Evolutionary conservation across 2,113 vertebrate species (phyloP).

Genomic region (Apus apus): DNA sequence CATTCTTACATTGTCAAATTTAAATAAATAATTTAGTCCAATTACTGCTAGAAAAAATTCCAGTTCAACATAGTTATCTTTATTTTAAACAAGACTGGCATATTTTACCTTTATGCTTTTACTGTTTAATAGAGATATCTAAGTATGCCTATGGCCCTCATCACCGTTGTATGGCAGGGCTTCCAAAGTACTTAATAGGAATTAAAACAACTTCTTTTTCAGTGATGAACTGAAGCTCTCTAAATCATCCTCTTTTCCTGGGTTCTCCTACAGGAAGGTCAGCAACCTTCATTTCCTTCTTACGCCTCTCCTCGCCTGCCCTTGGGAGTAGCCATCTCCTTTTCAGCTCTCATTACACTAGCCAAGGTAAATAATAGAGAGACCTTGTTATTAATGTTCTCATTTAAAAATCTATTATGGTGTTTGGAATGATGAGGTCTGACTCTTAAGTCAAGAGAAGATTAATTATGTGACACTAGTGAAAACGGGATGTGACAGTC

Average conservation of each 20-base stretch:
- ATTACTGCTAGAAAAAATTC: not conserved
- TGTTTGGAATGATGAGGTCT: conserved; percentile 58
- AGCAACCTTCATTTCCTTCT: conserved; percentile 52
- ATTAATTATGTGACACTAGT: conserved; percentile 66
- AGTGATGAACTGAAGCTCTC: conserved; percentile 16
- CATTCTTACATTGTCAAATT: not conserved
- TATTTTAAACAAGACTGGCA: not conserved
- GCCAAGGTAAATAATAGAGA: conserved; percentile 56
- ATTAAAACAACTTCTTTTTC: conserved; percentile 51
- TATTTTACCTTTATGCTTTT: not conserved
- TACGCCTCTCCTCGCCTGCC: conserved; percentile 12
- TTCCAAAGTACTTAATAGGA: conserved; percentile 14
- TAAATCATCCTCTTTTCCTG: conserved; percentile 9
- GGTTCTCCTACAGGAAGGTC: conserved; percentile 39
- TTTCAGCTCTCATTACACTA: conserved; percentile 26
- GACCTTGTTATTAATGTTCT: conserved; percentile 57
- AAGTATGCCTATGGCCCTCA: not conserved
- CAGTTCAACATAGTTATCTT: not conserved
- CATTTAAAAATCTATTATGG: conserved; percentile 47
- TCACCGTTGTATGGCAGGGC: not conserved
- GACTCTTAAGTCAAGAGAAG: conserved; percentile 57
- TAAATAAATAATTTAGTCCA: not conserved
- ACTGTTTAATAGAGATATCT: conserved; percentile 23
- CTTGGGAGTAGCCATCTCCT: conserved; percentile 55
- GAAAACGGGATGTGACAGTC: conserved; percentile 65